Conservation (phyloP, 2,797 vertebrate species). For the Podarcis siculus region DNA sequence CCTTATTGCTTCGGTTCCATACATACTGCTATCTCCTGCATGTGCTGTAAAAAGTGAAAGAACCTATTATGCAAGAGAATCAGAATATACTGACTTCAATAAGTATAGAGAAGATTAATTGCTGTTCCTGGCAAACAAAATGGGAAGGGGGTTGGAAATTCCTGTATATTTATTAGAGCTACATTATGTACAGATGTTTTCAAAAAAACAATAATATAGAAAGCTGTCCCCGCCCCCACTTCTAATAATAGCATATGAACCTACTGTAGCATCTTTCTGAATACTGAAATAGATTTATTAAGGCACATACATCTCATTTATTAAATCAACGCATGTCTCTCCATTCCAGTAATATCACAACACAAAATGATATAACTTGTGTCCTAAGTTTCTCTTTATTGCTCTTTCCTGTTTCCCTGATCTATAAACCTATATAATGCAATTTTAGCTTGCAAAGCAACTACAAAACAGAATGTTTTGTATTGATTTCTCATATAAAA, state of each 20-base stretch:
- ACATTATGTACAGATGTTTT: background rate
- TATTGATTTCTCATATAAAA: conserved; percentile 6
- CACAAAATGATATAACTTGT: conserved; percentile 1
- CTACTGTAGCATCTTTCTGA: background rate
- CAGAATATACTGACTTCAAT: background rate
- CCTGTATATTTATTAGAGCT: background rate
- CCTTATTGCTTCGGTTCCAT: background rate
- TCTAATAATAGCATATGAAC: background rate
- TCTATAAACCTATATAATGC: conserved; percentile 6
- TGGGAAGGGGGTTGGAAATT: no score
- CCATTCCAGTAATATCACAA: background rate
- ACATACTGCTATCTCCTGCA: background rate
- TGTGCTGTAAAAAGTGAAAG: background rate
- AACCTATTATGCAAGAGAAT: background rate
- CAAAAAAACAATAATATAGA: background rate
- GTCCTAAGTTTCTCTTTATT: conserved; percentile 12
- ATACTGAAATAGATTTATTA: background rate
- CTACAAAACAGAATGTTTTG: conserved; percentile 13
- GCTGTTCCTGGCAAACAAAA: background rate
- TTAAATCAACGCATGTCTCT: background rate
- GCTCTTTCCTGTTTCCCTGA: background rate
- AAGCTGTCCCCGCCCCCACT: background rate
- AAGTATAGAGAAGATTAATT: background rate
- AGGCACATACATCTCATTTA: background rate
- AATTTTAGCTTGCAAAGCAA: conserved; percentile 24